Base-by-base conservation (phyloP, 2,113 vertebrate species). In the Anguilla japonica region DNA sequence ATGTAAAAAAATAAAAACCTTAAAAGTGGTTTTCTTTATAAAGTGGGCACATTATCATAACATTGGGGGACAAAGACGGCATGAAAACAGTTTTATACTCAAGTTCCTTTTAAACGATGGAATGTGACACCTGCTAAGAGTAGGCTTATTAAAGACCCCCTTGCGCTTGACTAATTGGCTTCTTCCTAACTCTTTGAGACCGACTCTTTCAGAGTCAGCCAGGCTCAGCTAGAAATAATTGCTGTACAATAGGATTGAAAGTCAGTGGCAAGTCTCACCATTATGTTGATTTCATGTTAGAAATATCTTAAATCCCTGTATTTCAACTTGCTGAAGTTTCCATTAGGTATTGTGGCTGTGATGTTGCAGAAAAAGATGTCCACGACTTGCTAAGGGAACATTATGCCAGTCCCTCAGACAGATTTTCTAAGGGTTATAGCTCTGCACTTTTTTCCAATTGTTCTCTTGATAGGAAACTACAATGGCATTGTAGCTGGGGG, bases 201-300 rank as follows among this genome's bases (percentile, higher is more conserved):
- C 71, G 1, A 15, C 9, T 75, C 71, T 75, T 75, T n/a, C 9
- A 34, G 3, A 5, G n/a, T 75, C 71, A 11, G 26, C 63, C 63
- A 1, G 20, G 16, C 63, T 71, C 63, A 71, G 71, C 71, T 75
- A 26, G n/a, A 75, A 75, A 75, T 75, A 75, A 75, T 75, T 75
- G 29, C 71, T 26, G 20, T 67, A 29, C 22, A 75, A 75, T 29
- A 26, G 71, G 71, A 75, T 3, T 75, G 71, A 75, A 75, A 75
- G 71, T 75, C 71, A 75, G 13, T 75, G 71, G n/a, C 71, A 75
- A 75, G 71, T 75, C 71, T 75, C 71, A 75, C 71, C 71, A 75
- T 75, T n/a, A 34, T 75, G 71, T 34, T 9, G 11, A 75, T 75
- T 75, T 75, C 26, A 29, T 75, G 11, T 7, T 34, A 75, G n/a